Evolutionary conservation across 1,140 invertebrate species (phyloP).

Genomic region (Bombus confusus): DNA sequence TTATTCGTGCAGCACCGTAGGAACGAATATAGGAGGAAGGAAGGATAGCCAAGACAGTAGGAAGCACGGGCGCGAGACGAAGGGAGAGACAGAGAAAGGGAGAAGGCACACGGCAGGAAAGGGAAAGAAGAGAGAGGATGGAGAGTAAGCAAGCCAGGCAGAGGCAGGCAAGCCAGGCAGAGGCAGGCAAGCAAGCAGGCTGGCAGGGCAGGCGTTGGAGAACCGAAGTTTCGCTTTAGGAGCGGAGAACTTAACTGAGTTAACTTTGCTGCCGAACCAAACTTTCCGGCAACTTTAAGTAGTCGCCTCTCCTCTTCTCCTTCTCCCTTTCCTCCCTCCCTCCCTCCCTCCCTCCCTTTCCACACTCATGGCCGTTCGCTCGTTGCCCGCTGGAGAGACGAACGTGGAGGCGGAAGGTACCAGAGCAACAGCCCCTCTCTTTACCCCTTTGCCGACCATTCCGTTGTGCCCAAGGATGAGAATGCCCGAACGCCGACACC

Average conservation of each 20-base stretch:
- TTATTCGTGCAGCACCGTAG: slow-evolving; percentile 53
- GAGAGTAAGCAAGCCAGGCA: neutral
- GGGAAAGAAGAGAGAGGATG: slow-evolving; percentile 43
- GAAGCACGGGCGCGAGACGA: slow-evolving; percentile 23
- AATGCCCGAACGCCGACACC: slow-evolving; percentile 67
- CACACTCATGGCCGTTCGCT: slow-evolving; percentile 56
- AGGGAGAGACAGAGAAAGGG: slow-evolving; percentile 15
- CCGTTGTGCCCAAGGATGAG: slow-evolving; percentile 57
- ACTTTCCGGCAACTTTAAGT: slow-evolving; percentile 82
- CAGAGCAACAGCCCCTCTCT: slow-evolving; percentile 60
- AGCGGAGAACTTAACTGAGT: slow-evolving; percentile 82
- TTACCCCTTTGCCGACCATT: slow-evolving; percentile 41
- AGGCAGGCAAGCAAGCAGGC: slow-evolving; percentile 52
- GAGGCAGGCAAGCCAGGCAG: slow-evolving; percentile 44
- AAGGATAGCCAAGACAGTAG: slow-evolving; percentile 11
- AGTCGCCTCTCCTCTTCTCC: slow-evolving; percentile 70
- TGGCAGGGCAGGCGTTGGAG: slow-evolving; percentile 61
- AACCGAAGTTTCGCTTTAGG: slow-evolving; percentile 80
- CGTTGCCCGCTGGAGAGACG: slow-evolving; percentile 52
- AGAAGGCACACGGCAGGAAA: slow-evolving; percentile 19
- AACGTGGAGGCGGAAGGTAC: slow-evolving; percentile 61
- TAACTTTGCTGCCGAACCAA: slow-evolving; percentile 82
- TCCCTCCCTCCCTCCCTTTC: slow-evolving; percentile 12
- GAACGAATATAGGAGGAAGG: slow-evolving; percentile 34
- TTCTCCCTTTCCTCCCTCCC: slow-evolving; percentile 11